phyloP scores from a whole-genome alignment of 2,113 vertebrate species.

The Plecotus auritus region DNA sequence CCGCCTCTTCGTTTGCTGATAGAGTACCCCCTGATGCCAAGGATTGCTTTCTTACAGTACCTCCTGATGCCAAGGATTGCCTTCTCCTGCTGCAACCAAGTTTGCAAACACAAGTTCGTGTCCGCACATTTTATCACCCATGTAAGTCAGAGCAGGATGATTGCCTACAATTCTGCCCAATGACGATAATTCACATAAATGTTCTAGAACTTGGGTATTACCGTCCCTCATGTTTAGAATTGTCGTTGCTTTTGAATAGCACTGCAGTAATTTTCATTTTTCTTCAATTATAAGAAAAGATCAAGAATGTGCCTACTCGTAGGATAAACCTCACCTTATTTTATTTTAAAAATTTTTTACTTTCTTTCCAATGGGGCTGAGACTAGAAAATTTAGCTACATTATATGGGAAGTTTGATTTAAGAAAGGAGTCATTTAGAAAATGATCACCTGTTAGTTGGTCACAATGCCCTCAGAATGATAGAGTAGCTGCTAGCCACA shows the following conservation, averaged over 20 bases:
- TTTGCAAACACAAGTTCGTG: neutral
- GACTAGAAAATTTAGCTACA: neutral
- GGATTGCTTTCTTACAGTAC: neutral
- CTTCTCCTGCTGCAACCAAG: neutral
- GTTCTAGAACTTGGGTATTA: neutral
- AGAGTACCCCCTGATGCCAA: neutral
- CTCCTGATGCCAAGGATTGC: no score
- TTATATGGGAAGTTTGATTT: neutral
- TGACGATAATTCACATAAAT: neutral
- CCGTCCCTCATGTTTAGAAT: neutral
- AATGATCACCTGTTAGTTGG: neutral
- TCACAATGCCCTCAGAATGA: neutral
- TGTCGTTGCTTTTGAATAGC: neutral
- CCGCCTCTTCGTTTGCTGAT: neutral
- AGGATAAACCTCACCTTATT: neutral
- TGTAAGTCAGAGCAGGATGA: no score
- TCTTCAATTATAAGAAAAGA: neutral
- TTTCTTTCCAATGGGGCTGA: neutral
- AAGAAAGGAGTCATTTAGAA: neutral
- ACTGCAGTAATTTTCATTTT: neutral
- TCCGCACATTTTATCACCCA: neutral
- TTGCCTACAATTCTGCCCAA: neutral
- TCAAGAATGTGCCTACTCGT: neutral
- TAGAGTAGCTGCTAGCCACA: neutral
- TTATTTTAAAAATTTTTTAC: neutral